Evolutionary conservation across 2,888 invertebrate species (phyloP), one percentile per base, ranked within the genome.

Genomic region (Syrphus vitripennis): DNA sequence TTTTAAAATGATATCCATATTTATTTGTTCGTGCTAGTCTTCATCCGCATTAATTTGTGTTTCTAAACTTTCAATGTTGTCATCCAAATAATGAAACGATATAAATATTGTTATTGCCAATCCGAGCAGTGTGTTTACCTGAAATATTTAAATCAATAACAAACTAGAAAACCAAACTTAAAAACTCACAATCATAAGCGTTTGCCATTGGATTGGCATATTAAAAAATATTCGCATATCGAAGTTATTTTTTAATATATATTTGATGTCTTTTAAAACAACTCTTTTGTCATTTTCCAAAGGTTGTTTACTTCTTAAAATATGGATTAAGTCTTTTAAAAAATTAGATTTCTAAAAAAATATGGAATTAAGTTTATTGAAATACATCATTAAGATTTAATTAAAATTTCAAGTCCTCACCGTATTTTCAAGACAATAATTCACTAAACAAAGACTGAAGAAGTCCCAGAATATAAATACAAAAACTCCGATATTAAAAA

Each of bases 381-480:
- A n/a, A n/a, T n/a, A n/a, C n/a, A n/a, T n/a, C n/a, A n/a, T n/a
- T n/a, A n/a, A n/a, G n/a, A n/a, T n/a, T n/a, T n/a, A n/a, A n/a
- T n/a, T n/a, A n/a, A n/a, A n/a, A n/a, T n/a, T n/a, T n/a, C n/a
- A n/a, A n/a, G n/a, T n/a, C n/a, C n/a, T n/a, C n/a, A n/a, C n/a
- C n/a, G n/a, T n/a, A n/a, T 87, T 88, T 19, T 88, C 74, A 37
- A 90, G 87, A 0, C 37, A 50, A 0, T 29, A 76, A 42, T 89
- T 89, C 0, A 89, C 79, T 14, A 88, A 3, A 24, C 89, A 79
- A 4, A 92, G 67, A n/a, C 90, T 89, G 0, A 81, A 5, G 61
- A 91, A 91, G 53, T 91, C 91, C 79, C 89, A 88, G 9, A 86
- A 83, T 24, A 91, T 90, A 45, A 90, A 90, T 40, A 90, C 89